Conservation (phyloP, 1,140 invertebrate species). For the Holcopasites calliopsidis region DNA sequence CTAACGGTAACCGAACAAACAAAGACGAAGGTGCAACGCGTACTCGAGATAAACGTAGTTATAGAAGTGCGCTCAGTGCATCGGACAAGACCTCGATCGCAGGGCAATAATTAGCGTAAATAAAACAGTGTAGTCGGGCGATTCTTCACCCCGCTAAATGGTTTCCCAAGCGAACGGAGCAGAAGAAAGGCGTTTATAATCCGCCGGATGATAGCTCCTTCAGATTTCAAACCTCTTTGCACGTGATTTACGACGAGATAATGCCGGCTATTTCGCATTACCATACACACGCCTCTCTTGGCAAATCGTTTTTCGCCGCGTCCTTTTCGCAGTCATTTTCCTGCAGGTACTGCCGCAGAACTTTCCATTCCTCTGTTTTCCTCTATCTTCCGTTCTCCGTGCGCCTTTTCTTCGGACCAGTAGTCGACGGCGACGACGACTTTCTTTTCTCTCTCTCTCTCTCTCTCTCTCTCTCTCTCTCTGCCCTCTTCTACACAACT, state of each 20-base stretch:
- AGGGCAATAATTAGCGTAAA: too few species aligned
- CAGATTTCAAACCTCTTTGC: slow-evolving; percentile 42
- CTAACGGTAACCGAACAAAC: too few species aligned
- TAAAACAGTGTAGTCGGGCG: too few species aligned
- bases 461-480: not conserved
- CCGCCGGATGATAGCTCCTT: slow-evolving; percentile 9
- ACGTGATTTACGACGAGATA: slow-evolving; percentile 39
- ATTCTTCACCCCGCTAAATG: not conserved
- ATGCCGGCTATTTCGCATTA: slow-evolving; percentile 46
- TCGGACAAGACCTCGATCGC: too few species aligned
- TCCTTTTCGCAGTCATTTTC: slow-evolving; percentile 34
- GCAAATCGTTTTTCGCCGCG: slow-evolving; percentile 38
- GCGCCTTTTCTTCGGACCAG: not conserved
- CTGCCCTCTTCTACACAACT: not conserved
- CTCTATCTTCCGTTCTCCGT: not conserved
- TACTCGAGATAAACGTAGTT: too few species aligned
- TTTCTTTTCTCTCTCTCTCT: not conserved
- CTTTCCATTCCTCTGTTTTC: not conserved
- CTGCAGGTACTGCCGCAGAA: slow-evolving; percentile 40
- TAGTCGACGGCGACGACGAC: too few species aligned
- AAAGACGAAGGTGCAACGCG: too few species aligned
- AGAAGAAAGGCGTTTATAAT: slow-evolving; percentile 39
- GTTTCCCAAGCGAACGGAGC: not conserved
- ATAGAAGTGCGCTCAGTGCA: too few species aligned
- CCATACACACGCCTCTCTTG: slow-evolving; percentile 44